A percentile compares a stretch with the other conserved stretches of the same genome.
Evolutionary conservation across 2,888 invertebrate species (phyloP).

Genomic region (Aelia acuminata): DNA sequence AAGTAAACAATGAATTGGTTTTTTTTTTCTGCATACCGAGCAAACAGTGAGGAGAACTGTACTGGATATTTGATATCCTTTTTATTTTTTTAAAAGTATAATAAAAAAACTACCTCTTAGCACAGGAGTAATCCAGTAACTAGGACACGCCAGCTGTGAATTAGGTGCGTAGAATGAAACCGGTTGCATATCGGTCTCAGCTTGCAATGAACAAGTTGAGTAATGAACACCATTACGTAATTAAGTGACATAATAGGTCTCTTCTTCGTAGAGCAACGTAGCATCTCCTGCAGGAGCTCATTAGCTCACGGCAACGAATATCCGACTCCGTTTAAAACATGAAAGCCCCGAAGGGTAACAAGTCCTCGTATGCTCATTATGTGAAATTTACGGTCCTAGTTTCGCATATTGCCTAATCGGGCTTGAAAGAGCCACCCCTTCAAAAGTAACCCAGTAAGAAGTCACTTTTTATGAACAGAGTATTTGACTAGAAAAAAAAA

Average conservation of each 20-base stretch:
- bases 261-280: neutral
- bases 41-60: too few species aligned
- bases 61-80: too few species aligned
- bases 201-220: neutral
- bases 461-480: too few species aligned
- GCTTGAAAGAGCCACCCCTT: neutral
- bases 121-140: neutral
- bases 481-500: too few species aligned
- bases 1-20: too few species aligned
- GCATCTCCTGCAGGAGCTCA: neutral
- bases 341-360: neutral
- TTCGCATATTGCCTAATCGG: neutral
- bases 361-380: neutral
- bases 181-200: neutral
- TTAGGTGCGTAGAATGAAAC: neutral
- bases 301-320: neutral
- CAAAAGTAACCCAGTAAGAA: neutral
- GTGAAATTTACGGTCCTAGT: neutral
- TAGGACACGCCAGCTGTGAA: neutral
- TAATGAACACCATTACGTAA: neutral
- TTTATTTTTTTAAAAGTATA: neutral
- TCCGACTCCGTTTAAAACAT: neutral
- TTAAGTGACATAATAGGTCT: neutral
- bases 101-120: neutral
- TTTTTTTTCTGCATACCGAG: too few species aligned